Conservation (phyloP, 2,113 vertebrate genomes). For the Romanogobio albipinnatus region DNA sequence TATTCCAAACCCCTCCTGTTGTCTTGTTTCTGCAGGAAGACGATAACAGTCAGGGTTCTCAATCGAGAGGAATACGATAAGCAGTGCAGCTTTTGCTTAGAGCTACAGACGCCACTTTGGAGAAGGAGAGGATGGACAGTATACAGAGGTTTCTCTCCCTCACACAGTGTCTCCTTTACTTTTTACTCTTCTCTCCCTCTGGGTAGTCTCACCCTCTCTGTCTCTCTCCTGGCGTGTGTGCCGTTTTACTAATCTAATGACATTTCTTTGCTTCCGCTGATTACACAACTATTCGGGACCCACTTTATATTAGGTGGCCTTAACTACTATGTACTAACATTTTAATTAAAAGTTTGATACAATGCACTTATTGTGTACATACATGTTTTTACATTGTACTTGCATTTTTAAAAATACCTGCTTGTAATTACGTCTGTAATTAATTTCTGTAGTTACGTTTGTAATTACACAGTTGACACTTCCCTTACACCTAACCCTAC, state of each 20-base stretch:
- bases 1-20: slow-evolving; percentile 79
- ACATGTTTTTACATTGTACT: too few relatives aligned
- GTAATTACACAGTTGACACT: too few relatives aligned
- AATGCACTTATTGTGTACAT: too few relatives aligned
- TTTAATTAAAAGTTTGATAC: too few relatives aligned
- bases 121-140: slow-evolving; percentile 94
- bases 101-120: slow-evolving; percentile 93
- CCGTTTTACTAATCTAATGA: slow-evolving; percentile 7
- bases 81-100: slow-evolving; percentile 97
- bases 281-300: background rate
- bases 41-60: slow-evolving; percentile 94
- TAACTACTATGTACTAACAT: too few relatives aligned
- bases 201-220: slow-evolving; percentile 3
- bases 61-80: slow-evolving; percentile 99
- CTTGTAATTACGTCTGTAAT: too few relatives aligned
- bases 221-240: slow-evolving; percentile 28
- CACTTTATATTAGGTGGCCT: too few relatives aligned
- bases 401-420: too few relatives aligned
- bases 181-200: slow-evolving; percentile 11
- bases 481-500: too few relatives aligned
- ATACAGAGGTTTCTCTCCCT: slow-evolving; percentile 81
- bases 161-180: slow-evolving; percentile 66
- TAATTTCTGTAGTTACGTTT: too few relatives aligned
- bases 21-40: slow-evolving; percentile 99
- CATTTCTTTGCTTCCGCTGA: slow-evolving; percentile 2